Base-by-base conservation (phyloP, 2,113 vertebrate genomes). In the Tympanuchus pallidicinctus region DNA sequence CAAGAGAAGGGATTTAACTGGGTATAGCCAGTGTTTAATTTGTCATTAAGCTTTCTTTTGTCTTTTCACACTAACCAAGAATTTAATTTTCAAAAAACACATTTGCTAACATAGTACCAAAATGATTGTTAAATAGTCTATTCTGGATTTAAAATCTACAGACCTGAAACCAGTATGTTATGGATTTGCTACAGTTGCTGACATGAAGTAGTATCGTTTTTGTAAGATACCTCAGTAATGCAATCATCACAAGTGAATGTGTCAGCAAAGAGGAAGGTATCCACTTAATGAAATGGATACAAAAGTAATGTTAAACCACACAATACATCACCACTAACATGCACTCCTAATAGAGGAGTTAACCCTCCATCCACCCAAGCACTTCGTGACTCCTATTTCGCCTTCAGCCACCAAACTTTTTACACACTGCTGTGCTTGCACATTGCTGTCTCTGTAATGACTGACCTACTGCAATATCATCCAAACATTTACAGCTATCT, bases 301-400 rank as follows among this genome's bases (percentile, higher is more conserved):
- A 91, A 84, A 61, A 19, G 64, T 91, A 61, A 47, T 36, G 61
- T 77, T 86, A 77, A 90, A 90, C 69, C 91, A 94, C 63, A 82
- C 77, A 86, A 83, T 21, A 10, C 15, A 74, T 50, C 60, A 86
- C 65, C 63, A 80, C n/a, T 81, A 88, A 69, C 40, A 72, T 20
- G 40, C 25, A n/a, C 86, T 82, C 75, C 52, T 78, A 43, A 75
- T 75, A 86, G 91, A 81, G 45, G 27, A 90, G 79, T 95, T 94
- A 94, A 86, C 57, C 38, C 47, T 88, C 45, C 28, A 13, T 67
- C 13, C 6, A 78, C 27, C 57, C 38, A 50, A 75, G 12, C 2
- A 42, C 32, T 40, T 65, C 34, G 18, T 86, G 54, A 54, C 45
- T 92, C 40, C 66, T 63, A 59, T 13, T 89, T 89, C 32, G 19